Base-by-base conservation (phyloP, 2,888 invertebrate species). In the Aspidiotus destructor region DNA sequence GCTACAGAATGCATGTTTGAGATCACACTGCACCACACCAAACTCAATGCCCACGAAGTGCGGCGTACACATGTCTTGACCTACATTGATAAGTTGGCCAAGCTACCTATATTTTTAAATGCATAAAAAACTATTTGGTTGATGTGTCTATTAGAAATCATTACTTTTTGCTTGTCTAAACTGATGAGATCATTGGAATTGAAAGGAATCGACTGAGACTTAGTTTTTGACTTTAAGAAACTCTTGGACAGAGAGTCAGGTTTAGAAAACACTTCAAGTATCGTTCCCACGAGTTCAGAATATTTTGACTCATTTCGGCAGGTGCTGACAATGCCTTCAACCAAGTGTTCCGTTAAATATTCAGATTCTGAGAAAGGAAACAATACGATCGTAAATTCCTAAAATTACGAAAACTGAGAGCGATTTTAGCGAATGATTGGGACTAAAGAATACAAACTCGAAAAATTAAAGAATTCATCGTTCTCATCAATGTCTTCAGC, bases 201-300 rank as follows among this genome's bases (percentile, higher is more conserved):
- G 11, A 82, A 80, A 74, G 81, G 80, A 58, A 42, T 16, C 10
- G 53, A 54, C 13, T 41, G 54, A 3, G 53, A 54, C 7, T 55
- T 55, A 41, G 52, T 53, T 57, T 64, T 57, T 10, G 57, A 55
- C 75, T 78, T 76, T 74, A 82, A 79, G 80, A 93, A 88, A 81
- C 88, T 90, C 74, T 84, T 81, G 61, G 88, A 84, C 64, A 94
- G 78, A 71, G 86, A 81, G 71, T 85, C 85, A 55, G 85, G 83
- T 71, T 79, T 80, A 42, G 82, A 82, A 77, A 88, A 94, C 0
- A 92, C 87, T 76, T 87, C 85, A 0, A 88, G 88, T 44, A 94
- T 77, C 13, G 87, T 86, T 69, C 87, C 81, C 71, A 88, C 86
- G 58, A 94, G 79, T 10, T 85, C 83, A 60, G 88, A 84, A 75